Evolutionary conservation across 2,888 invertebrate species (phyloP), one percentile per base, ranked within the genome.

Genomic region (Andrena bicolor): DNA sequence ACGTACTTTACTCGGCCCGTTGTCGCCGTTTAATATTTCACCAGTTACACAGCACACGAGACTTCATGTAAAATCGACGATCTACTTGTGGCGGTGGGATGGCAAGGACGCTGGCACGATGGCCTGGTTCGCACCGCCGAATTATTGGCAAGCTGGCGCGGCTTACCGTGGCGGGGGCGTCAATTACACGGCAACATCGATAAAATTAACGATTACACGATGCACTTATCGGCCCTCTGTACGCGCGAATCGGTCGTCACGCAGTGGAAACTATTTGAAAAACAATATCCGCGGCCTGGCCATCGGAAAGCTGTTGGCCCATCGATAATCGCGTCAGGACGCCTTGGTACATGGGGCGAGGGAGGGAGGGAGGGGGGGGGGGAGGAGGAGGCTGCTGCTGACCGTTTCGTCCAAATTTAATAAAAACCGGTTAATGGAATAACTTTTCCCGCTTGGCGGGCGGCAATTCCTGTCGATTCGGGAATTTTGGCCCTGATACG

Each of bases 141-240:
- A 88, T 86, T 88, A 88, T 83, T 82, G 78, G 72, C 88, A 87
- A 87, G 84, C 86, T 88, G 87, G 76, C 82, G 84, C 85, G 63
- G 80, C 81, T 81, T 74, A 78, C 76, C 79, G 35, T 63, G 23
- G 56, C 56, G 23, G 26, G 75, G 51, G 73, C 80, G 77, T 82
- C 82, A 80, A 85, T 86, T 85, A 83, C 83, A 82, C 74, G 74
- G 68, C 61, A 81, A 82, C 85, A 83, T 81, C 84, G 86, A 84
- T 83, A 77, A 86, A 88, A 87, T 88, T 88, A 85, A 84, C 82
- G 83, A 83, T 83, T 86, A 78, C 78, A 69, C 79, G 83, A 61
- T 70, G 48, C 65, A 49, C 76, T 76, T 78, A 70, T 63, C 72
- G 76, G 32, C 10, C 20, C 35, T n/a, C 32, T n/a, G 20, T 20